phyloP scores from a whole-genome alignment of 2,113 vertebrate genomes.

The Eudyptes chrysolophus region DNA sequence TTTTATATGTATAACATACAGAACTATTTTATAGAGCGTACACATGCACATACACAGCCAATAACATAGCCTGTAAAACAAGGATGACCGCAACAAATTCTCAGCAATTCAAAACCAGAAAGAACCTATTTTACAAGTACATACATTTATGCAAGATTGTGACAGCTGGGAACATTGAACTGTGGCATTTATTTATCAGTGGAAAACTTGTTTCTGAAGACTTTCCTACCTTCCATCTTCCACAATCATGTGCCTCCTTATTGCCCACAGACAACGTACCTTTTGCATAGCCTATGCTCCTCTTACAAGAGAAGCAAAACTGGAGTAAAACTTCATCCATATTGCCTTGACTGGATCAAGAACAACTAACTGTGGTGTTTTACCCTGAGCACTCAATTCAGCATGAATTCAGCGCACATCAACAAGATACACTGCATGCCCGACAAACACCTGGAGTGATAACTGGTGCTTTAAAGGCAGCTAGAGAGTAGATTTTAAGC shows the following conservation, averaged over 20 bases:
- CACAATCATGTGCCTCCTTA: not conserved
- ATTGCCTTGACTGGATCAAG: not conserved
- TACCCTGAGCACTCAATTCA: rapidly evolving
- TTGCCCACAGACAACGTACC: rapidly evolving
- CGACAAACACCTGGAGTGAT: rapidly evolving
- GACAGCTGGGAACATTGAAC: not conserved
- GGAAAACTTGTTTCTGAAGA: not conserved
- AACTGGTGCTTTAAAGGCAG: not conserved
- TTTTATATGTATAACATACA: not conserved
- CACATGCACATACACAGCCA: not conserved
- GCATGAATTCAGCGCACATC: not conserved
- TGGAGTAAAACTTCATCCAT: not conserved
- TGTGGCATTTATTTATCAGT: not conserved
- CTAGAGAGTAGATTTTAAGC: not conserved
- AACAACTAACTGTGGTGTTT: not conserved
- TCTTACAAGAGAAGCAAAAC: not conserved
- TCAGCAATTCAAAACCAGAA: not conserved
- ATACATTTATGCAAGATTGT: not conserved
- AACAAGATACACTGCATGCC: not conserved
- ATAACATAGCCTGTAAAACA: not conserved
- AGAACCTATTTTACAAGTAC: not conserved
- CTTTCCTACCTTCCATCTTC: not conserved
- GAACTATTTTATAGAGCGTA: not conserved
- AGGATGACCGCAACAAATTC: not conserved
- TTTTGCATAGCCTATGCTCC: not conserved